These are phyloP conservation scores for Spheniscus humboldti DNA, from an alignment of 2,797 vertebrate genomes.

Conservation along the genomic window DNA sequence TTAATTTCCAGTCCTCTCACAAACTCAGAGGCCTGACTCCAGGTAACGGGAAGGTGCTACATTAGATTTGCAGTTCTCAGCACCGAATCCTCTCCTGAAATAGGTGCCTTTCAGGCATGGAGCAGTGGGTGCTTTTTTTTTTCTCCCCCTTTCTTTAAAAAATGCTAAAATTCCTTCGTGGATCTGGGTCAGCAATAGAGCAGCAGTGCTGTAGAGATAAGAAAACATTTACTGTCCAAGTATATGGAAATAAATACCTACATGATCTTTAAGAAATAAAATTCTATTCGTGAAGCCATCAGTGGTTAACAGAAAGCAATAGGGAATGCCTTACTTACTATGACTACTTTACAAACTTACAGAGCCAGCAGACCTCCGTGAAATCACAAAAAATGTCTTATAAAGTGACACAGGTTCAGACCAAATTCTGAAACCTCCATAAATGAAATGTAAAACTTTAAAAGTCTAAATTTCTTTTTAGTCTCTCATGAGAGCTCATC, in stretches of 20 bases:
- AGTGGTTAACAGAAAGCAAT: not conserved
- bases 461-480: slow-evolving; percentile 40
- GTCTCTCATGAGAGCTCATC: slow-evolving; percentile 33
- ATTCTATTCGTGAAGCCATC: not conserved
- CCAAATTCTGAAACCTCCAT: not conserved
- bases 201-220: not conserved
- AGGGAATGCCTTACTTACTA: not conserved
- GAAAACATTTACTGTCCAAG: not conserved
- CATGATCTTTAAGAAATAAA: not conserved
- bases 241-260: not conserved
- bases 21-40: not conserved
- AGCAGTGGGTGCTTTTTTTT: not conserved
- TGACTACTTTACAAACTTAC: not conserved
- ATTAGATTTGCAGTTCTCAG: not conserved
- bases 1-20: not conserved
- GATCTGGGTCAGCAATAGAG: not conserved
- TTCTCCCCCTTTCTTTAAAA: not conserved
- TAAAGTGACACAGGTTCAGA: not conserved
- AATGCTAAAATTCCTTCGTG: not conserved
- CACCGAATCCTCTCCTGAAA: not conserved
- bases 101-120: not conserved
- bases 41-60: not conserved
- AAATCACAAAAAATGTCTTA: not conserved
- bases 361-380: not conserved
- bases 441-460: slow-evolving; percentile 30